phyloP scores from a whole-genome alignment of 2,113 vertebrate genomes.

The Anolis sagrei region DNA sequence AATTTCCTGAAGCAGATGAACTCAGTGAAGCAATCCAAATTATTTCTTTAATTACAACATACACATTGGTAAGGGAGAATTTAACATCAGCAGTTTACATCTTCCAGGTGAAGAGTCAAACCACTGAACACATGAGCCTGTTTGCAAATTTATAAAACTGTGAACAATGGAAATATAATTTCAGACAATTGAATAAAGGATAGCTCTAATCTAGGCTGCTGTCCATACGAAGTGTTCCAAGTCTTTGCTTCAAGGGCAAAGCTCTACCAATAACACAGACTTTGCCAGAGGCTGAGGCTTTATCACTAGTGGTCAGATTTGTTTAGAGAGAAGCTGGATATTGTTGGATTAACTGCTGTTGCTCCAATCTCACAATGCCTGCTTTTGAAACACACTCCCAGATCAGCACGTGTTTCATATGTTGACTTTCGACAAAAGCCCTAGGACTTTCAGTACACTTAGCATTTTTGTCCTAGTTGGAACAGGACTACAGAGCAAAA shows the following conservation, averaged over 20 bases:
- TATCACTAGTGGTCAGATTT: too few relatives aligned
- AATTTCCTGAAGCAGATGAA: background rate
- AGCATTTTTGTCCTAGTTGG: background rate
- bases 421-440: background rate
- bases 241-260: background rate
- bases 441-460: background rate
- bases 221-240: background rate
- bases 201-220: background rate
- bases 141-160: background rate
- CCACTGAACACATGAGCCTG: background rate
- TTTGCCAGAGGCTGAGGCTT: too few relatives aligned
- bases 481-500: background rate
- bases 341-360: background rate
- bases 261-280: too few relatives aligned
- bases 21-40: background rate
- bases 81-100: background rate
- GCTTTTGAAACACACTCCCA: background rate
- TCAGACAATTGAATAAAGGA: background rate
- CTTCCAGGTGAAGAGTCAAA: background rate
- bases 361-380: background rate
- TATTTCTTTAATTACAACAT: background rate
- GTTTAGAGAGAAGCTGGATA: background rate
- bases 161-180: background rate
- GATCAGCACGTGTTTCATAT: background rate
- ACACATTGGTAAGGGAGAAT: background rate